Percentiles rank a stretch among this genome's conserved stretches.
These are phyloP conservation scores for Rhinophrynus dorsalis DNA, from an alignment of 2,797 vertebrate genomes.

Conservation along the genomic window DNA sequence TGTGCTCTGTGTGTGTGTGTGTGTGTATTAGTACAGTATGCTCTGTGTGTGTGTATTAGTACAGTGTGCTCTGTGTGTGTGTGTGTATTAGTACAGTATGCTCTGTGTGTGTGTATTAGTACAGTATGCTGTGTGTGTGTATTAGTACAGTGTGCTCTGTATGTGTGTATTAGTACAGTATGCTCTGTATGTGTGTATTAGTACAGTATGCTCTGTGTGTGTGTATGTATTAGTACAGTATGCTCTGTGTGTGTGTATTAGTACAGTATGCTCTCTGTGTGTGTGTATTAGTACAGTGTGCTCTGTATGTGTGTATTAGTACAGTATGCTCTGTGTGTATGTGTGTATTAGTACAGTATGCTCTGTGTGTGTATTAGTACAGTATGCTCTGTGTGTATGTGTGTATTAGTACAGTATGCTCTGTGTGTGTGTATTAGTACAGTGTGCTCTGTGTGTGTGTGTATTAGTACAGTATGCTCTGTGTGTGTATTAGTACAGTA, in stretches of 20 bases:
- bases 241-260: background rate
- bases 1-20: no score
- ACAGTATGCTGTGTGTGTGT: background rate
- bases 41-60: no score
- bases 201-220: background rate
- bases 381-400: no score
- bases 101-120: background rate
- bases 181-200: background rate
- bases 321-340: background rate
- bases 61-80: background rate
- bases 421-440: no score
- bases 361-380: background rate
- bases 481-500: no score
- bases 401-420: no score
- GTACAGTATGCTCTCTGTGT: background rate
- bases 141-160: background rate
- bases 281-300: background rate
- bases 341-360: background rate
- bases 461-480: no score
- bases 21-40: no score
- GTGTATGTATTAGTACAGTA: background rate
- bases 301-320: background rate
- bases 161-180: background rate
- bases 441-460: no score
- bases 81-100: background rate